Evolutionary conservation across 2,113 vertebrate species (phyloP).

Genomic region (Callaeas wilsoni): DNA sequence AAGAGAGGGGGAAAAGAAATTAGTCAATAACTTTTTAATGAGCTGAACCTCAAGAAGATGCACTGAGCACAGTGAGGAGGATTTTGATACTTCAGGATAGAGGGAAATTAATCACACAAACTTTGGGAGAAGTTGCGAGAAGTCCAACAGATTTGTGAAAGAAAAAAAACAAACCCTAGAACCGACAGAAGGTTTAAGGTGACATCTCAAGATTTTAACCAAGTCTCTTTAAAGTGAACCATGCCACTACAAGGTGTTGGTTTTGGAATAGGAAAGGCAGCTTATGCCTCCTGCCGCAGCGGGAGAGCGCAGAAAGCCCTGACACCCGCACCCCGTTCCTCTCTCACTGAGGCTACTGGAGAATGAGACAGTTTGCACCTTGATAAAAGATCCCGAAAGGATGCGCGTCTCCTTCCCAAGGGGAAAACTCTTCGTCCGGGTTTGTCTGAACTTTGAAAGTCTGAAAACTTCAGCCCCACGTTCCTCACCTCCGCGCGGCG

Average conservation of each 20-base stretch:
- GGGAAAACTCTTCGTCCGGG: fast-evolving
- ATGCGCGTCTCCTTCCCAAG: fast-evolving
- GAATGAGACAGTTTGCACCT: fast-evolving
- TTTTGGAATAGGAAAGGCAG: neutral
- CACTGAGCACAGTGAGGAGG: neutral
- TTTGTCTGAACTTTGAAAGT: fast-evolving
- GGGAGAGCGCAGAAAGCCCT: neutral
- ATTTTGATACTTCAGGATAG: neutral
- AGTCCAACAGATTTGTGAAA: neutral
- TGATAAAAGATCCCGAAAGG: neutral
- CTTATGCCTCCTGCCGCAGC: neutral
- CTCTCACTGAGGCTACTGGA: neutral
- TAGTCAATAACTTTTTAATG: neutral
- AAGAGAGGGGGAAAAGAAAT: neutral
- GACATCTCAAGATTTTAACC: neutral
- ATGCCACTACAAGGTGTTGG: fast-evolving
- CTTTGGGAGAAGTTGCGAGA: neutral
- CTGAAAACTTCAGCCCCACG: neutral
- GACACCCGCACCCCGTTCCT: neutral
- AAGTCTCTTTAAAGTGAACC: neutral
- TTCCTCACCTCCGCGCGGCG: fast-evolving
- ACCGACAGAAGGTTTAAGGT: neutral
- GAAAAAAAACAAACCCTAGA: neutral
- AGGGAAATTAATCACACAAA: neutral
- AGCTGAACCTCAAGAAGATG: neutral